Conservation (phyloP, 2,113 vertebrate species). For the Callipepla californica region DNA sequence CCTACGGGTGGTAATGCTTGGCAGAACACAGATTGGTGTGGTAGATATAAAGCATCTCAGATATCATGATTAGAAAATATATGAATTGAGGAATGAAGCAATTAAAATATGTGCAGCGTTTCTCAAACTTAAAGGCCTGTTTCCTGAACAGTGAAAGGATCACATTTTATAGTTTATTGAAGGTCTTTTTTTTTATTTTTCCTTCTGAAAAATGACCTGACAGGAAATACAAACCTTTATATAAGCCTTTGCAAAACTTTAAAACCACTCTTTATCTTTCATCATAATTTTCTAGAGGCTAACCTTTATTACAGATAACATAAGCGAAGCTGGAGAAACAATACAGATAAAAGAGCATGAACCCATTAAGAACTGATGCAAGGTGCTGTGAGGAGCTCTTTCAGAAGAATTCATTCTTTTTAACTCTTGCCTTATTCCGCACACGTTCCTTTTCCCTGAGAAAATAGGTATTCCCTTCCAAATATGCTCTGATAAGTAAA, state of each 20-base stretch:
- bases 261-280: conserved; percentile 30
- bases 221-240: background rate
- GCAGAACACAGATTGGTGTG: background rate
- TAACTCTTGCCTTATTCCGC: background rate
- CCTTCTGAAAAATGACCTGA: conserved; percentile 45
- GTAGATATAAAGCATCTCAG: background rate
- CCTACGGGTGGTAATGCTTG: background rate
- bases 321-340: background rate
- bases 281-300: conserved; percentile 32
- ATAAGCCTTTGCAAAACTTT: background rate
- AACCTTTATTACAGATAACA: conserved; percentile 35
- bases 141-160: background rate
- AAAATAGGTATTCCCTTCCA: background rate
- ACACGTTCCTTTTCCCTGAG: background rate
- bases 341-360: background rate
- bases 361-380: background rate
- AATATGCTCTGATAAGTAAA: background rate
- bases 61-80: background rate
- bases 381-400: background rate
- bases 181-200: background rate
- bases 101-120: background rate
- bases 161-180: conserved; percentile 17
- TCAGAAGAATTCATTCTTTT: background rate
- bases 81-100: background rate
- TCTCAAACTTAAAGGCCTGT: background rate